Evolutionary conservation across 2,113 vertebrate species (phyloP), one percentile per base, ranked within the genome.

Genomic region (Podarcis cretensis): DNA sequence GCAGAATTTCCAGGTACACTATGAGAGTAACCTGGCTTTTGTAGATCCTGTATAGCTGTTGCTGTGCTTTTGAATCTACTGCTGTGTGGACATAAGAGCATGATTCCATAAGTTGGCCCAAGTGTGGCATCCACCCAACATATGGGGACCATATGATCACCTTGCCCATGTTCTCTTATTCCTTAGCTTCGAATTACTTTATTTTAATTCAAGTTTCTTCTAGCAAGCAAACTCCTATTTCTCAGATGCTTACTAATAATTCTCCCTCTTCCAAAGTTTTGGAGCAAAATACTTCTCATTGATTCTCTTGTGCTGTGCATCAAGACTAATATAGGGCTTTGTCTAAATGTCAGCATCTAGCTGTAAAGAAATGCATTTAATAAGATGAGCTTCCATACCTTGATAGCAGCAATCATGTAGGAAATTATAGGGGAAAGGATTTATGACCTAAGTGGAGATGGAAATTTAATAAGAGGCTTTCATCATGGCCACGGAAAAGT

Each of bases 401-500:
- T 66, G 78, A 16, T 73, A 81, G 3, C 8, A 78, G 2, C 85
- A 91, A 73, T 35, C 85, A 6, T 87, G 0, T 0, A 27, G 57
- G 68, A 57, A 66, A 82, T 10, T 25, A 0, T 71, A 7, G 75
- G 86, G 63, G 85, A n/a, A 78, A 81, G 40, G 37, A 76, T 77
- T 90, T 91, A 40, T 0, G 1, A 40, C 78, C 23, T 37, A 0
- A 30, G 43, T 83, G 87, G 1, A 1, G 66, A 78, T 79, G 86
- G 68, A 87, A 91, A 80, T 2, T 6, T n/a, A 92, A 75, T 2
- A 83, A 40, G 74, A 76, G 27, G 57, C 40, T 86, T 85, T 87
- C 71, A 85, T 66, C 0, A 81, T 7, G 8, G 74, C 83, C 86
- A 43, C 59, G 40, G 66, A 25, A 86, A 89, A 68, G 6, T 86